These are phyloP conservation scores for Sepiola atlantica DNA, from an alignment of 2,888 invertebrate genomes.

Conservation along the genomic window DNA sequence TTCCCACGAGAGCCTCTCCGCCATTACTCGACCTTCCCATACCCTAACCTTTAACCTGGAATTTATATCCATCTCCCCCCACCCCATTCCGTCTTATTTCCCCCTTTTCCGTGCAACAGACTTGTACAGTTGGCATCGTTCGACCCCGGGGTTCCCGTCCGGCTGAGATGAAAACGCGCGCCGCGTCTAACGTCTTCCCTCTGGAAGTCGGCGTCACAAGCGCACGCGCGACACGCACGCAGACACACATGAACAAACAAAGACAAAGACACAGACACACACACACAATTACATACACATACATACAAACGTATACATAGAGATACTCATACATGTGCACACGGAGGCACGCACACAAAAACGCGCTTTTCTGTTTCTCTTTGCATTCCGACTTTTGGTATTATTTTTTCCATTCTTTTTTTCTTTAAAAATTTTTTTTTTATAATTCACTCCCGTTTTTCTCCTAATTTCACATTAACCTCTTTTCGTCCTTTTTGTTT, in stretches of 20 bases:
- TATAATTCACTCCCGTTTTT: too few relatives aligned
- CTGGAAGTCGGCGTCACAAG: neutral
- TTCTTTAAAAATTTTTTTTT: too few relatives aligned
- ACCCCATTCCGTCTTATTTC: neutral
- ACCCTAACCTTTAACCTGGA: too few relatives aligned
- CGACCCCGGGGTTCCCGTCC: constrained; percentile 11
- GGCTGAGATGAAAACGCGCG: neutral
- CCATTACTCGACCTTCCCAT: neutral
- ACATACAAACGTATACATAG: neutral
- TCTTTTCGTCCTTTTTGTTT: too few relatives aligned
- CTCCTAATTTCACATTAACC: too few relatives aligned
- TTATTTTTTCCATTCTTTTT: too few relatives aligned
- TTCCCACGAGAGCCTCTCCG: neutral
- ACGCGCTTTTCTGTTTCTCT: too few relatives aligned
- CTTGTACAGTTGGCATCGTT: neutral
- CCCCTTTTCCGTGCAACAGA: neutral
- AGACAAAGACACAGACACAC: neutral
- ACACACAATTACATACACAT: too few relatives aligned
- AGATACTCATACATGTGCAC: too few relatives aligned
- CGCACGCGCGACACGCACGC: neutral
- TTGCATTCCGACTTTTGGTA: too few relatives aligned
- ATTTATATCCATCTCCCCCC: neutral
- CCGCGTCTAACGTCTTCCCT: neutral
- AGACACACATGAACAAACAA: neutral
- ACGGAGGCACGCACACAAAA: too few relatives aligned